phyloP scores from a whole-genome alignment of 2,888 invertebrate species.

The Heliconius ethilla region DNA sequence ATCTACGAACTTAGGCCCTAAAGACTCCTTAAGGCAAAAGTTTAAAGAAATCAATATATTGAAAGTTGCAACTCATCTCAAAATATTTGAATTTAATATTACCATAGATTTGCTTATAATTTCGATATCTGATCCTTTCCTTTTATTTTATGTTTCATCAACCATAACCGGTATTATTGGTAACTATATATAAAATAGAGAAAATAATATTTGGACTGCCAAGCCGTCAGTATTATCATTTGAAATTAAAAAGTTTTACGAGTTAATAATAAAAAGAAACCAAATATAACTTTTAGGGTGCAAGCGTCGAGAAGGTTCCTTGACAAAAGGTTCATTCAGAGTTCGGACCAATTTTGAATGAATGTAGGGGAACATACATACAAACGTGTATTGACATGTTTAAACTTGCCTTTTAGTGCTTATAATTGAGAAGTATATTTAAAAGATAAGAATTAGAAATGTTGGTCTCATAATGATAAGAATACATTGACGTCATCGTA shows the following conservation, averaged over 20 bases:
- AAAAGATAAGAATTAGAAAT: background rate
- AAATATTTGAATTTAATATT: too few relatives aligned
- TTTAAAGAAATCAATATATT: too few relatives aligned
- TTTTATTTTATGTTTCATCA: too few relatives aligned
- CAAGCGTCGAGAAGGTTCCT: conserved; percentile 2
- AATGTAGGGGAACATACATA: background rate
- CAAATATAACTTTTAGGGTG: background rate
- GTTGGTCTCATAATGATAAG: background rate
- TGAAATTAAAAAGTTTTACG: background rate
- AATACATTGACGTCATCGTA: background rate
- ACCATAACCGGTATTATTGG: too few relatives aligned
- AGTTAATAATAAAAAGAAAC: background rate
- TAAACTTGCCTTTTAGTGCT: background rate
- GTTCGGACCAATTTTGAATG: background rate
- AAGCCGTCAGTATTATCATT: background rate
- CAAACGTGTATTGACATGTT: conserved; percentile 10
- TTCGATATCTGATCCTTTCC: too few relatives aligned
- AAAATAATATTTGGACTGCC: too few relatives aligned
- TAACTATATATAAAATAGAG: too few relatives aligned
- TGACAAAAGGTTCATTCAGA: background rate
- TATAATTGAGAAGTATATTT: background rate
- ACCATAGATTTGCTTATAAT: too few relatives aligned
- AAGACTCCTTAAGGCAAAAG: too few relatives aligned
- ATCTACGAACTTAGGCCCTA: too few relatives aligned
- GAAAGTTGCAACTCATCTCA: too few relatives aligned